These are phyloP conservation scores for Gadus chalcogrammus DNA, from an alignment of 2,113 vertebrate species.

Conservation along the genomic window DNA sequence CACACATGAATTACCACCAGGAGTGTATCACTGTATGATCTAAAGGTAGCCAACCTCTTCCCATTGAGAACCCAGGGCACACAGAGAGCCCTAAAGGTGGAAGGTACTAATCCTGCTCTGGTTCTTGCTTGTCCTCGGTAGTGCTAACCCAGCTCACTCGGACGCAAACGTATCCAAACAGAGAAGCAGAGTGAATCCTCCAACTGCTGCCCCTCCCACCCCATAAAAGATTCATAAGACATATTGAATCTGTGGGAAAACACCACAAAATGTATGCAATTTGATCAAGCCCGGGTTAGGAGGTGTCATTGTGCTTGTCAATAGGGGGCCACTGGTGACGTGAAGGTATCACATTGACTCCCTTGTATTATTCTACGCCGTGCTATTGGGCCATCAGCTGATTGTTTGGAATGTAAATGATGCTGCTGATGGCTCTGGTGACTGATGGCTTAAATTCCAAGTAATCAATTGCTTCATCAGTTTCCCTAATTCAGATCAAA, in stretches of 20 bases:
- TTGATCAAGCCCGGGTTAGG: conserved; percentile 76
- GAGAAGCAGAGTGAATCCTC: conserved; percentile 42
- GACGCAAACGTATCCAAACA: conserved; percentile 2
- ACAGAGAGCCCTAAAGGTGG: no score
- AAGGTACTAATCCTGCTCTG: no score
- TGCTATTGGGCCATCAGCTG: conserved; percentile 86
- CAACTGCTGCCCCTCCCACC: conserved; percentile 24
- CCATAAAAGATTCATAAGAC: conserved; percentile 75
- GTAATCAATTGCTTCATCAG: conserved; percentile 97
- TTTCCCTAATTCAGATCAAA: conserved; percentile 98
- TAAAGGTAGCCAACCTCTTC: no score
- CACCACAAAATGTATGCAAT: conserved; percentile 73
- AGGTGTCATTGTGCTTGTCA: conserved; percentile 77
- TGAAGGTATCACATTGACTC: conserved; percentile 78
- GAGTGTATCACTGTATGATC: no score
- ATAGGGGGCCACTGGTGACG: conserved; percentile 62
- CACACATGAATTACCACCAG: no score
- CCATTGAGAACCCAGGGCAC: no score
- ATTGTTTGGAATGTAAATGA: conserved; percentile 98
- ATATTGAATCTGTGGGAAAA: conserved; percentile 67
- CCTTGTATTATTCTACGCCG: conserved; percentile 47
- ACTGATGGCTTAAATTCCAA: conserved; percentile 98
- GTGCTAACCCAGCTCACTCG: no score
- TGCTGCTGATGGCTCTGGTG: conserved; percentile 90
- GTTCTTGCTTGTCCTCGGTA: no score